Evolutionary conservation across 1,140 invertebrate genomes (phyloP).

Genomic region (Dendroctonus valens): DNA sequence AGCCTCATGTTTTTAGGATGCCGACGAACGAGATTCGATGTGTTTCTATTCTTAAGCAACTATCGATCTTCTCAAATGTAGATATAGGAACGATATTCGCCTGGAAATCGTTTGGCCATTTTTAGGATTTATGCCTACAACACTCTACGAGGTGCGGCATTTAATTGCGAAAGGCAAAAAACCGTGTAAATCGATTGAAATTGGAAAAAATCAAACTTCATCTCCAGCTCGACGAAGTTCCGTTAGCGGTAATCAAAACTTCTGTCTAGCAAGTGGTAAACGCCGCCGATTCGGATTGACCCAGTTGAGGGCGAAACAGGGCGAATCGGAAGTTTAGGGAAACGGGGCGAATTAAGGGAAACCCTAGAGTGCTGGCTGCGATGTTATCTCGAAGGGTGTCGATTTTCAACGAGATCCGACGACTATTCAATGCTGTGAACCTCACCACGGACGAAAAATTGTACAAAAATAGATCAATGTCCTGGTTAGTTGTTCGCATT

Average conservation of each 20-base stretch:
- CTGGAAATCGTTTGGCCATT: no score
- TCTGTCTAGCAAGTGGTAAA: conserved; percentile 10
- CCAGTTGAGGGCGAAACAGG: conserved; percentile 31
- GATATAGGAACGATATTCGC: no score
- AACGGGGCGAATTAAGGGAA: conserved; percentile 29
- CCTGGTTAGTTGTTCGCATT: no score
- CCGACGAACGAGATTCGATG: conserved; percentile 21
- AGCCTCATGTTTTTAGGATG: conserved; percentile 36
- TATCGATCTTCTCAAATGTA: conserved; percentile 9
- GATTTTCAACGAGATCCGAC: conserved; percentile 11
- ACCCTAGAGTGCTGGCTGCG: conserved; percentile 16
- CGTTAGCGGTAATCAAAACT: conserved; percentile 9
- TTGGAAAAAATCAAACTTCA: no score
- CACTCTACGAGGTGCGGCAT: no score
- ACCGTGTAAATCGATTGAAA: no score
- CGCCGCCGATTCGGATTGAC: conserved; percentile 22
- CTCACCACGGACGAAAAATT: neutral
- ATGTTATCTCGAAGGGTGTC: conserved; percentile 30
- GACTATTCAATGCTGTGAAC: conserved; percentile 1
- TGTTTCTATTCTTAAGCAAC: conserved; percentile 31
- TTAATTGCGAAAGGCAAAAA: no score
- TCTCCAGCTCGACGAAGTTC: no score
- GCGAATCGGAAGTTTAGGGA: conserved; percentile 32
- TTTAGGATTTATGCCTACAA: no score
- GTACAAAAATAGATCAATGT: no score